Percentiles rank a stretch among this genome's conserved stretches.
phyloP scores from a whole-genome alignment of 2,888 invertebrate genomes.

The Oxycera nigricornis region DNA sequence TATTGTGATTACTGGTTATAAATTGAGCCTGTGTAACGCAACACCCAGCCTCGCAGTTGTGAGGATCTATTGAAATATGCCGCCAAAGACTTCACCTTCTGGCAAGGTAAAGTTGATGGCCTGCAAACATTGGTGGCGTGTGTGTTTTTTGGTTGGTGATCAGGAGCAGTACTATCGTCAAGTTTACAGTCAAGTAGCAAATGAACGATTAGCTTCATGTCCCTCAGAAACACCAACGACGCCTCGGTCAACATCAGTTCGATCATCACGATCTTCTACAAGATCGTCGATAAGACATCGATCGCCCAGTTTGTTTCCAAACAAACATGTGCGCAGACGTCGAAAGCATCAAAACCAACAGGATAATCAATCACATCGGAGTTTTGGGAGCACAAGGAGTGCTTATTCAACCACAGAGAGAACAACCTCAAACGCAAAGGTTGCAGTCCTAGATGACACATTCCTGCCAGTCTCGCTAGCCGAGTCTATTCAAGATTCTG shows the following conservation, averaged over 20 bases:
- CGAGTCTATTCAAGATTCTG: background rate
- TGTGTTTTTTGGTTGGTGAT: conserved; percentile 86
- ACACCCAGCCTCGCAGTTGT: background rate
- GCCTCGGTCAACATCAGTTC: conserved; percentile 41
- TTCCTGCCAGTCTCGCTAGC: conserved; percentile 53
- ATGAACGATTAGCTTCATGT: conserved; percentile 63
- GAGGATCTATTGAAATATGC: conserved; percentile 12
- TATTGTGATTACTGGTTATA: background rate
- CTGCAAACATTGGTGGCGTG: conserved; percentile 91
- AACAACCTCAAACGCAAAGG: conserved; percentile 52
- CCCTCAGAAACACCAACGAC: conserved; percentile 40
- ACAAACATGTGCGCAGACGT: conserved; percentile 27
- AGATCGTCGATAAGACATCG: conserved; percentile 26
- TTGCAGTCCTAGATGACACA: conserved; percentile 61
- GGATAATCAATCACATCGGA: conserved; percentile 46
- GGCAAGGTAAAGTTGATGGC: conserved; percentile 76
- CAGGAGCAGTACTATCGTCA: conserved; percentile 86
- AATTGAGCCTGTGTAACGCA: conserved; percentile 15
- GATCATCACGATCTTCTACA: conserved; percentile 28
- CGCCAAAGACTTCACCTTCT: conserved; percentile 58
- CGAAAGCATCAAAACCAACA: conserved; percentile 19
- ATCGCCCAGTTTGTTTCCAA: conserved; percentile 33
- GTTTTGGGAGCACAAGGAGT: conserved; percentile 41
- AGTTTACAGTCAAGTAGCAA: conserved; percentile 70
- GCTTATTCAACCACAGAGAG: conserved; percentile 46